Percentiles rank a stretch among this genome's conserved stretches.
These are phyloP conservation scores for Arctia plantaginis DNA, from an alignment of 2,888 invertebrate species.

Conservation along the genomic window DNA sequence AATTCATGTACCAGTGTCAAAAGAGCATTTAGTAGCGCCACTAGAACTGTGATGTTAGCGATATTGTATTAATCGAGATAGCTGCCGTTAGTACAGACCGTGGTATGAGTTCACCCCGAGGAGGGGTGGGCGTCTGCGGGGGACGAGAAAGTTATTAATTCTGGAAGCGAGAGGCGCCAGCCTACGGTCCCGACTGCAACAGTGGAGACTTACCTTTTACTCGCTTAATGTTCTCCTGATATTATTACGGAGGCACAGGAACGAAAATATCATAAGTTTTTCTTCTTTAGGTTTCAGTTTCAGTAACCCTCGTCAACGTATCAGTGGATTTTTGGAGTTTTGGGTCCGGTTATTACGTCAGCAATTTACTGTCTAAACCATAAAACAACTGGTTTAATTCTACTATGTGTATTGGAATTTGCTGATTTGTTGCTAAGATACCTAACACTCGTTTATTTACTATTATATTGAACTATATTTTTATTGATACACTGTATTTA, in stretches of 20 bases:
- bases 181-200: conserved; percentile 82
- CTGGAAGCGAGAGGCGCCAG: conserved; percentile 84
- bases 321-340: neutral
- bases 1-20: conserved; percentile 21
- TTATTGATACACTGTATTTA: neutral
- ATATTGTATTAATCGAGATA: conserved; percentile 62
- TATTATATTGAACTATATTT: neutral
- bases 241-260: conserved; percentile 68
- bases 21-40: conserved; percentile 39
- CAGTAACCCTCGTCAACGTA: neutral
- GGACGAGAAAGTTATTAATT: conserved; percentile 84
- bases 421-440: neutral
- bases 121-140: conserved; percentile 60
- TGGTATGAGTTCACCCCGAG: conserved; percentile 54
- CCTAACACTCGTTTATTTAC: neutral
- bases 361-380: neutral
- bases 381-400: too few species aligned
- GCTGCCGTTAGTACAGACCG: conserved; percentile 59
- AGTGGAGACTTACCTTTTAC: conserved; percentile 81
- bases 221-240: conserved; percentile 80
- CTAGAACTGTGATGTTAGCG: conserved; percentile 43
- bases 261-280: conserved; percentile 39
- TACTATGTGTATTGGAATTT: neutral
- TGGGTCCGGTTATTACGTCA: neutral
- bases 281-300: conserved; percentile 8